phyloP scores from a whole-genome alignment of 2,888 invertebrate genomes.

The Fragum sueziense region DNA sequence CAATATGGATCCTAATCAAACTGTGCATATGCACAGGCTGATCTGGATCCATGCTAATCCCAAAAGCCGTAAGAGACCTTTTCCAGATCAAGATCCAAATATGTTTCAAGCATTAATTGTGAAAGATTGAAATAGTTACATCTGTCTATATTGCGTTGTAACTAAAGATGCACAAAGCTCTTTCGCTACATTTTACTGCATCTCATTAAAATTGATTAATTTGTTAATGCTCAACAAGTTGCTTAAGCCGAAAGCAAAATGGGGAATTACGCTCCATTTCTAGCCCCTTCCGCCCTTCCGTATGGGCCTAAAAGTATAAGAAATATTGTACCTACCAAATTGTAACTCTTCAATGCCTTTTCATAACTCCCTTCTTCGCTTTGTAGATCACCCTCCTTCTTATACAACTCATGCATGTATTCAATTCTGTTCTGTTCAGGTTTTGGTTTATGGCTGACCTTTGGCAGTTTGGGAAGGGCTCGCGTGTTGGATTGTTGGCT shows the following conservation, averaged over 20 bases:
- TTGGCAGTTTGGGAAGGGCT: slow-evolving; percentile 55
- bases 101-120: too few relatives aligned
- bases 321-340: slow-evolving; percentile 59
- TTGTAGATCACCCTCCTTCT: slow-evolving; percentile 57
- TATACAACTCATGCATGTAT: slow-evolving; percentile 60
- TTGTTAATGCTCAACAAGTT: too few relatives aligned
- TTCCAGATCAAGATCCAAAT: too few relatives aligned
- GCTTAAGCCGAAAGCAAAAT: too few relatives aligned
- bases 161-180: too few relatives aligned
- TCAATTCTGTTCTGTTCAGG: slow-evolving; percentile 59
- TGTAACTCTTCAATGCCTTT: slow-evolving; percentile 63
- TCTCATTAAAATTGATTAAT: too few relatives aligned
- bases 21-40: not conserved
- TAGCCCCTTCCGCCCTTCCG: too few relatives aligned
- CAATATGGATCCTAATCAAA: not conserved
- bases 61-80: not conserved
- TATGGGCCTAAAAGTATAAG: too few relatives aligned
- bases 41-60: not conserved
- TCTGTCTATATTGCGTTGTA: too few relatives aligned
- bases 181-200: too few relatives aligned
- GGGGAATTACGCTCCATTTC: too few relatives aligned
- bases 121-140: too few relatives aligned
- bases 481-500: slow-evolving; percentile 21
- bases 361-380: slow-evolving; percentile 61
- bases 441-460: slow-evolving; percentile 49